Base-by-base conservation (phyloP, 2,888 invertebrate species). In the Rhamnusium bicolor region DNA sequence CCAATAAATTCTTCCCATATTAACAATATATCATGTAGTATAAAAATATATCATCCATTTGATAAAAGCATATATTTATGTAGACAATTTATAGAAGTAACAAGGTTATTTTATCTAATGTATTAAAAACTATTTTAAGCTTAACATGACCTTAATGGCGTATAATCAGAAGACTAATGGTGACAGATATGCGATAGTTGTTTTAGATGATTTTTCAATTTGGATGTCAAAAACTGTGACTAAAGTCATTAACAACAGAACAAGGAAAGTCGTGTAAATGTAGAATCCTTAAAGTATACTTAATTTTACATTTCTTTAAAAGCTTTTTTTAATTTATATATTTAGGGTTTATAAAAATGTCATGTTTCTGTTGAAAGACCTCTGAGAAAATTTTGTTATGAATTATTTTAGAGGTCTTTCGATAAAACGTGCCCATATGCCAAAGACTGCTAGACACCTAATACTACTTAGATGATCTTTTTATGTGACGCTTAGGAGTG, bases 131-230 rank as follows among this genome's bases (percentile, higher is more conserved):
- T 76, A 78, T 69, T 72, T 79, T 79, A 80, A 78, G 79, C 78
- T 78, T 77, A 77, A 81, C 82, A 82, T 79, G 78, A 78, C 75
- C 76, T 80, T 82, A 82, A 82, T 82, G 80, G 82, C 63, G 76
- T 74, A 75, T 74, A 79, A 79, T 78, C 81, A 60, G 77, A 78
- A 80, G 80, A 82, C 81, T 79, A 82, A 82, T 82, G 81, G 77
- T 78, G 63, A 61, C 60, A 77, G 82, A 82, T 82, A 81, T 70
- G 72, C 78, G 75, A 71, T 79, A 71, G 79, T 79, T 81, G 82
- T 82, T 73, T 61, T 47, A 80, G 79, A 80, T 81, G 80, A 80
- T 80, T 81, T 81, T 82, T 80, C 81, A 82, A 81, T 81, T 81
- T 78, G 75, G 72, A 75, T 54, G 75, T 75, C 77, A 70, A 71